Evolutionary conservation across 2,888 invertebrate species (phyloP).

Genomic region (Prosapia bicincta): DNA sequence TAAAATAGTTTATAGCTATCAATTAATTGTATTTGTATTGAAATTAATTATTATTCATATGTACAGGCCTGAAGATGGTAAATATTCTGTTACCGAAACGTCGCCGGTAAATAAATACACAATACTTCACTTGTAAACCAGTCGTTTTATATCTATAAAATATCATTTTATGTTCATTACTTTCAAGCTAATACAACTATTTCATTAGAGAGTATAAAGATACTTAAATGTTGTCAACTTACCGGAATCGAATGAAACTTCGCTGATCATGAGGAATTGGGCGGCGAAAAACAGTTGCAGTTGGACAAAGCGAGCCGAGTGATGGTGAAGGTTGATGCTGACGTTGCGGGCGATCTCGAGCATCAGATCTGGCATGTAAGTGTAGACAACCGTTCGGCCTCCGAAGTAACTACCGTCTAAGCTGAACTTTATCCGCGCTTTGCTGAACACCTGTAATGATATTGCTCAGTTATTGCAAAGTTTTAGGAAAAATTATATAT

Average conservation of each 20-base stretch:
- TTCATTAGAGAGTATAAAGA: too few species aligned
- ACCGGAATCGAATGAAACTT: conserved; percentile 61
- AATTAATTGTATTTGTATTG: too few species aligned
- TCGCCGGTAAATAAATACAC: too few species aligned
- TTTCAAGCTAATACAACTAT: too few species aligned
- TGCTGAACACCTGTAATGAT: conserved; percentile 58
- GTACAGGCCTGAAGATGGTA: too few species aligned
- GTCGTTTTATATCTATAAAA: too few species aligned
- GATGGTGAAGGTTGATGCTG: conserved; percentile 58
- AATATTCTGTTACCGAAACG: too few species aligned
- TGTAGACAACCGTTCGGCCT: conserved; percentile 54
- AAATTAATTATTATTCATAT: too few species aligned
- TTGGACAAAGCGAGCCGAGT: conserved; percentile 59
- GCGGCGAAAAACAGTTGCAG: conserved; percentile 62
- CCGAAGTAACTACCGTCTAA: conserved; percentile 56
- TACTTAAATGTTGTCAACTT: conserved; percentile 41
- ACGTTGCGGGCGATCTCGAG: conserved; percentile 66
- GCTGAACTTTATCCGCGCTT: conserved; percentile 62
- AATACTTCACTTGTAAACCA: too few species aligned
- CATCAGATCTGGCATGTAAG: conserved; percentile 57
- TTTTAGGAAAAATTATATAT: neutral
- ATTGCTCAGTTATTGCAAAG: neutral
- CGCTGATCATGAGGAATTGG: conserved; percentile 69
- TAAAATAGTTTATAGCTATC: too few species aligned
- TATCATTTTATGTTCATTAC: too few species aligned